Evolutionary conservation across 2,888 invertebrate species (phyloP).

Genomic region (Cephus rjabovi): DNA sequence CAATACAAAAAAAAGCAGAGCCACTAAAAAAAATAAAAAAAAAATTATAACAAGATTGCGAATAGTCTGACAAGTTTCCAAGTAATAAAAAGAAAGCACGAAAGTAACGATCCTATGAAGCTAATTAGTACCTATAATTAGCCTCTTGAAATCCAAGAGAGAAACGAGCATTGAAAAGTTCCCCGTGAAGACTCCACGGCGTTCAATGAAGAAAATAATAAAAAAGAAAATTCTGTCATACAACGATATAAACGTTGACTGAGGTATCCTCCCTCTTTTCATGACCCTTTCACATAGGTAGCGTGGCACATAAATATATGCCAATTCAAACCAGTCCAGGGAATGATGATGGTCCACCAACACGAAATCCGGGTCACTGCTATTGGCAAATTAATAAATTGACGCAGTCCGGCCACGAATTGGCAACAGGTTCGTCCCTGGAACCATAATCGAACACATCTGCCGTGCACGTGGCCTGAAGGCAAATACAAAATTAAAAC

Average conservation of each 20-base stretch:
- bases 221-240: neutral
- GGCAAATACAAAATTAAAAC: neutral
- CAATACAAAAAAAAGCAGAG: neutral
- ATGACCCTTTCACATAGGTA: neutral
- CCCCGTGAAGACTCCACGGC: neutral
- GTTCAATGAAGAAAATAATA: neutral
- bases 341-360: neutral
- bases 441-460: neutral
- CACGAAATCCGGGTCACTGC: neutral
- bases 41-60: neutral
- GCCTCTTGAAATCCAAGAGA: neutral
- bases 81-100: neutral
- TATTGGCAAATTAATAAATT: neutral
- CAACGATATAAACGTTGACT: neutral
- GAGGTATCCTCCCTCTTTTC: neutral
- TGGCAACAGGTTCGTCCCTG: neutral
- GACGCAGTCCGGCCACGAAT: neutral
- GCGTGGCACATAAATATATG: neutral
- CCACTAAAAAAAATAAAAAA: neutral
- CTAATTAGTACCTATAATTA: neutral
- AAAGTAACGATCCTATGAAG: neutral
- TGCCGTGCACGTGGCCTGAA: neutral
- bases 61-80: neutral
- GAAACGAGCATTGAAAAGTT: neutral
- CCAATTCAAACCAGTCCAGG: neutral